phyloP scores from a whole-genome alignment of 2,113 vertebrate genomes.

The Porphyrio hochstetteri region DNA sequence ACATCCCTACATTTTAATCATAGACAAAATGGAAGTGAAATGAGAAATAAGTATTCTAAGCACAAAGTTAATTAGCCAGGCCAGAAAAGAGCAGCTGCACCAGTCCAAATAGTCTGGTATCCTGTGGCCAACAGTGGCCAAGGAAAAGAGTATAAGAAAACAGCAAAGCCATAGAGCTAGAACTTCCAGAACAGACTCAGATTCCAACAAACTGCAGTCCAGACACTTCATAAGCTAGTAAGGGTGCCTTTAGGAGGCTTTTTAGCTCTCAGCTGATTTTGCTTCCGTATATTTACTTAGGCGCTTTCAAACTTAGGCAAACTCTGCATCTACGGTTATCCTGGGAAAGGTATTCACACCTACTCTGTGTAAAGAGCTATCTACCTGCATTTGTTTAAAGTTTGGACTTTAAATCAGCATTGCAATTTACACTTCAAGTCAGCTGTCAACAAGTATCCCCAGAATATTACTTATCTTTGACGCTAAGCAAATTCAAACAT shows the following conservation, averaged over 20 bases:
- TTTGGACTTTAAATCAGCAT: not conserved
- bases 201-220: not conserved
- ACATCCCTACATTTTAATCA: not conserved
- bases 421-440: slow-evolving; percentile 23
- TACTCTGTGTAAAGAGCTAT: not conserved
- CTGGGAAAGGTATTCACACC: not conserved
- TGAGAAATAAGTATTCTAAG: not conserved
- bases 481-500: not conserved
- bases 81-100: not conserved
- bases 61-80: not conserved
- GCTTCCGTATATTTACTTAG: not conserved
- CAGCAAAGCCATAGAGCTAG: not conserved
- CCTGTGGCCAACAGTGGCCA: not conserved
- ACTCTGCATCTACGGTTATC: not conserved
- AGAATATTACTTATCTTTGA: not conserved
- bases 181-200: not conserved
- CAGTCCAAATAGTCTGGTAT: not conserved
- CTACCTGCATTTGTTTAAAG: not conserved
- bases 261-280: not conserved
- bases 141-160: not conserved
- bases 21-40: not conserved
- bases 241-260: not conserved
- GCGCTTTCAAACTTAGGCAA: not conserved
- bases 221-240: not conserved
- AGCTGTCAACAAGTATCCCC: not conserved